These are phyloP conservation scores for Eufriesea mexicana DNA, from an alignment of 1,140 invertebrate genomes.

Conservation along the genomic window DNA sequence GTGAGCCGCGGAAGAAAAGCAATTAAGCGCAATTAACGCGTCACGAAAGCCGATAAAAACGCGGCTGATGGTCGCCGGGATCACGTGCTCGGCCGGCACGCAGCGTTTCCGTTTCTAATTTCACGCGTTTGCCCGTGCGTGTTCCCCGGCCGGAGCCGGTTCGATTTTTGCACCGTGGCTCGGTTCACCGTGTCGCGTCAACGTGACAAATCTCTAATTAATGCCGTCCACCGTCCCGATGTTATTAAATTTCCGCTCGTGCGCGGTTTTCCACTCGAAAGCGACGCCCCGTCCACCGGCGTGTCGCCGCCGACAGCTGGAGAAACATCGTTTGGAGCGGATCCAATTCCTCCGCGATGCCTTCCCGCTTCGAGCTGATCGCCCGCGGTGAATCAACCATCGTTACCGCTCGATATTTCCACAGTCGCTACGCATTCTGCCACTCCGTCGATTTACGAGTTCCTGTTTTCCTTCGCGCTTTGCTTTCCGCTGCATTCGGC, in stretches of 20 bases:
- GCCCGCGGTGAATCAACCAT: background rate
- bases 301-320: background rate
- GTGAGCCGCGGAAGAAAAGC: background rate
- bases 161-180: background rate
- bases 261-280: conserved; percentile 1
- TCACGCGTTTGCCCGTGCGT: conserved; percentile 26
- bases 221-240: background rate
- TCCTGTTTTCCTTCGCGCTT: background rate
- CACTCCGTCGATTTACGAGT: background rate
- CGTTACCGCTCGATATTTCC: background rate
- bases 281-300: background rate
- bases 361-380: background rate
- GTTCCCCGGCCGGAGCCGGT: background rate
- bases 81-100: conserved; percentile 3
- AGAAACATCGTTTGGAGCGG: conserved; percentile 1
- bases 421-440: background rate
- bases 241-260: conserved; percentile 35
- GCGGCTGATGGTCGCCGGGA: background rate
- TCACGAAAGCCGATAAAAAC: conserved; percentile 1
- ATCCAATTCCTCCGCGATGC: background rate
- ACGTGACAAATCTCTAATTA: conserved; percentile 41
- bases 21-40: conserved; percentile 17
- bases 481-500: no score
- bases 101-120: conserved; percentile 44
- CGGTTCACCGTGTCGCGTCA: background rate